phyloP scores from a whole-genome alignment of 2,113 vertebrate genomes.

The Octodon degus region DNA sequence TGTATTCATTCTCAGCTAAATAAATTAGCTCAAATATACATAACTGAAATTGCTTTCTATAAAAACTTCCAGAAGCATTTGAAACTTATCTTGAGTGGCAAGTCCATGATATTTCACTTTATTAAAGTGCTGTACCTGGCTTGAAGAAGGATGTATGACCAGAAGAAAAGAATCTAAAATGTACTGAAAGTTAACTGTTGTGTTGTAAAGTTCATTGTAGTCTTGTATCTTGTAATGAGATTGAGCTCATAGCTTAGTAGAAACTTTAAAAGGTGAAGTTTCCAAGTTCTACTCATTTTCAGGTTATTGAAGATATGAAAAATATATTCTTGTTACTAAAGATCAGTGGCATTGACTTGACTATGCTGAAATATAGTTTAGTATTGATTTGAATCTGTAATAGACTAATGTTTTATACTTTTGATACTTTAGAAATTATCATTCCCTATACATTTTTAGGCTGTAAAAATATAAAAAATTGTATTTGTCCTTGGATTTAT shows the following conservation, averaged over 20 bases:
- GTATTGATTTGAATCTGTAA: constrained; percentile 49
- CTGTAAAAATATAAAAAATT: background rate
- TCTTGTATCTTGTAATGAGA: constrained; percentile 14
- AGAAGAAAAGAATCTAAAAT: constrained; percentile 47
- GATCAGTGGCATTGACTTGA: background rate
- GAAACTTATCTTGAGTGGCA: constrained; percentile 61
- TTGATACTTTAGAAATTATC: background rate
- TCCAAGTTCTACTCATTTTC: background rate
- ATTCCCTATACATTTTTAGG: background rate
- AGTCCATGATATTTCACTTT: constrained; percentile 50
- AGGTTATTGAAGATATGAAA: background rate
- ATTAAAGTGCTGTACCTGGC: constrained; percentile 64
- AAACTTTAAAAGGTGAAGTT: constrained; percentile 9
- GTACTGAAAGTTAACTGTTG: constrained; percentile 31
- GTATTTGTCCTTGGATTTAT: constrained; percentile 45
- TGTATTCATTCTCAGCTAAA: constrained; percentile 65
- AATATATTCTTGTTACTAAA: constrained; percentile 15
- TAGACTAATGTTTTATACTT: constrained; percentile 46
- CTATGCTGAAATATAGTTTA: constrained; percentile 50
- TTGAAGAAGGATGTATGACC: constrained; percentile 46
- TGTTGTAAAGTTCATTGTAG: constrained; percentile 17
- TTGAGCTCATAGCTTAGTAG: constrained; percentile 11
- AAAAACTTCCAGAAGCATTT: constrained; percentile 66
- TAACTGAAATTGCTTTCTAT: constrained; percentile 62
- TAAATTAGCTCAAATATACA: constrained; percentile 70